phyloP scores from a whole-genome alignment of 1,140 invertebrate genomes.

The Atta cephalotes region DNA sequence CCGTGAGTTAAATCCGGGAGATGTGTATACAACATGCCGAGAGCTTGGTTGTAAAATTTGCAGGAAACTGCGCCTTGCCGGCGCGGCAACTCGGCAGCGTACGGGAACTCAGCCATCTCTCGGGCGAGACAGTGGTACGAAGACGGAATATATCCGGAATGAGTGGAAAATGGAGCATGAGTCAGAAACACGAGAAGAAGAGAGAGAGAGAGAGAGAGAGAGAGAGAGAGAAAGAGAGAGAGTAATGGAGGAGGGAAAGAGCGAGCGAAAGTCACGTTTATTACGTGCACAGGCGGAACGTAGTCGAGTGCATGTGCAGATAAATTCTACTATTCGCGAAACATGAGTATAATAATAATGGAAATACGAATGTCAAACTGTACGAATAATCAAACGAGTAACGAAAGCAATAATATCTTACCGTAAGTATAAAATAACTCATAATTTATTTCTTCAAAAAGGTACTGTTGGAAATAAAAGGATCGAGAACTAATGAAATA shows the following conservation, averaged over 20 bases:
- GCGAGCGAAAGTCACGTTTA: constrained; percentile 34
- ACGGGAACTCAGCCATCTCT: constrained; percentile 30
- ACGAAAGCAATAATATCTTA: background rate
- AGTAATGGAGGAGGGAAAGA: background rate
- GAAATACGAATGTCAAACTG: background rate
- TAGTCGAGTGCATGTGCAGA: constrained; percentile 10
- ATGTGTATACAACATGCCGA: constrained; percentile 51
- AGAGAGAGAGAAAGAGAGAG: background rate
- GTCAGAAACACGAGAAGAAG: background rate
- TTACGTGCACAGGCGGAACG: constrained; percentile 20
- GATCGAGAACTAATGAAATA: too few species aligned
- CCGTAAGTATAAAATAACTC: too few species aligned
- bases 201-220: background rate
- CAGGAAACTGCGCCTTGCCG: constrained; percentile 18
- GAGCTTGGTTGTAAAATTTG: constrained; percentile 57
- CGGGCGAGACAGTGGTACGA: constrained; percentile 34
- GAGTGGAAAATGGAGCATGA: constrained; percentile 36
- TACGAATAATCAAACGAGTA: constrained; percentile 12
- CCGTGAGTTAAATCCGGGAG: constrained; percentile 47
- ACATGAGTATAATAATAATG: constrained; percentile 1
- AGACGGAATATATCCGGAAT: constrained; percentile 36
- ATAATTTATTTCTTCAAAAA: too few species aligned
- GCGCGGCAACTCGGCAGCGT: background rate
- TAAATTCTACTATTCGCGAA: constrained; percentile 24
- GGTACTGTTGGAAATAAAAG: too few species aligned